Evolutionary conservation across 2,797 vertebrate species (phyloP).

Genomic region (Girardinus metallicus): DNA sequence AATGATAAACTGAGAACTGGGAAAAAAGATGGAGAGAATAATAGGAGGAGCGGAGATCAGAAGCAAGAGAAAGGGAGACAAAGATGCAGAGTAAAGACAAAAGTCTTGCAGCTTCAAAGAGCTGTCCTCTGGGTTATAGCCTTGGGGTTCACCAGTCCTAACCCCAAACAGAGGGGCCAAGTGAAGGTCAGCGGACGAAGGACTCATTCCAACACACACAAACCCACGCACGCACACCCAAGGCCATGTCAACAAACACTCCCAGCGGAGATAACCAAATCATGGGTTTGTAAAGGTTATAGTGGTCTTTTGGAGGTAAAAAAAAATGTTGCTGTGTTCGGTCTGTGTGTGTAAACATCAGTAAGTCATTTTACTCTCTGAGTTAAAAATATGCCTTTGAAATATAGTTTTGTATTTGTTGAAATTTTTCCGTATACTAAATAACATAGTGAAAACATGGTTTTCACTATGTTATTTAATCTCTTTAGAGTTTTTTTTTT

Average conservation of each 20-base stretch:
- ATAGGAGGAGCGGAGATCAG: background rate
- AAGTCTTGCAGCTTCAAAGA: background rate
- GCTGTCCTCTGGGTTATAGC: constrained; percentile 20
- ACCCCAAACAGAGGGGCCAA: constrained; percentile 65
- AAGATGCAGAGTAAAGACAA: constrained; percentile 9
- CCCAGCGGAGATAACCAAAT: constrained; percentile 57
- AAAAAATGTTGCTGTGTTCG: constrained; percentile 18
- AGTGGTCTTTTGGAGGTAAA: constrained; percentile 16
- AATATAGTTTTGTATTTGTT: background rate
- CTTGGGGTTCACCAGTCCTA: constrained; percentile 47
- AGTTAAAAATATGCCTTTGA: background rate
- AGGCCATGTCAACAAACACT: constrained; percentile 68
- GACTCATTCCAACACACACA: constrained; percentile 53
- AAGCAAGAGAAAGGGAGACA: background rate
- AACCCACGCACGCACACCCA: constrained; percentile 62
- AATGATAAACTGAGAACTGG: background rate
- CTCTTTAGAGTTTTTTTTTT: background rate
- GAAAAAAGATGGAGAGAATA: constrained; percentile 1
- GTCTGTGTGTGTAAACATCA: background rate
- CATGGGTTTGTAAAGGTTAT: constrained; percentile 43
- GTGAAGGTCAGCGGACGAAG: constrained; percentile 64
- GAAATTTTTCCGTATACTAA: background rate
- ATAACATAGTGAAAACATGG: no score
- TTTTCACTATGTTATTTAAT: background rate
- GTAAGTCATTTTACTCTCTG: background rate